Percentiles rank a stretch among this genome's conserved stretches.
These are phyloP conservation scores for Hecatera dysodea DNA, from an alignment of 2,888 invertebrate species.

Conservation along the genomic window DNA sequence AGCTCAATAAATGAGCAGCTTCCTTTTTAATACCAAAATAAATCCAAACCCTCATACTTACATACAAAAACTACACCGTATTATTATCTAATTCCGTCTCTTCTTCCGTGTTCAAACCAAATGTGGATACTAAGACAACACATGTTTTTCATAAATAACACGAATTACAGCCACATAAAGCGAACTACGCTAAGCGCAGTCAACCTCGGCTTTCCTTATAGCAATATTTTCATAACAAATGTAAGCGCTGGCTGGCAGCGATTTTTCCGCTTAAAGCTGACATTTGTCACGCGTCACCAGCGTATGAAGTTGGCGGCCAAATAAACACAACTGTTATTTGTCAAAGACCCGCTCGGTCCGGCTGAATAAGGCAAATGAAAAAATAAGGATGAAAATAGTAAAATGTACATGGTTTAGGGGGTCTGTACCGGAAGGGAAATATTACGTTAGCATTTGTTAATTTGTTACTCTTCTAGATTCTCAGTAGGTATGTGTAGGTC, in stretches of 20 bases:
- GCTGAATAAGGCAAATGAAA: conserved; percentile 38
- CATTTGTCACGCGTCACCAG: conserved; percentile 77
- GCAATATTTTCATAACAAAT: conserved; percentile 72
- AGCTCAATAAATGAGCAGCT: too few relatives aligned
- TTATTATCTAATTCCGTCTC: too few relatives aligned
- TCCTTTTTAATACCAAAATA: too few relatives aligned
- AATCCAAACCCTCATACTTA: too few relatives aligned
- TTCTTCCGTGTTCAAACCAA: conserved; percentile 9
- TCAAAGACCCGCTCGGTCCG: conserved; percentile 61
- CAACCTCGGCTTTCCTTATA: conserved; percentile 65
- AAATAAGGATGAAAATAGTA: conserved; percentile 30
- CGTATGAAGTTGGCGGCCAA: conserved; percentile 76
- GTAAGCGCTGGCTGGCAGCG: conserved; percentile 69
- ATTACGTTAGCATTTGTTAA: too few relatives aligned
- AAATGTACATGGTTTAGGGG: too few relatives aligned
- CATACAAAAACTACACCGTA: too few relatives aligned
- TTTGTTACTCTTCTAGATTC: not conserved
- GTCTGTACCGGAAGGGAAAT: too few relatives aligned
- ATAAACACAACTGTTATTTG: conserved; percentile 75
- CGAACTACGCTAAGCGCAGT: conserved; percentile 54
- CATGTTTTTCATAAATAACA: conserved; percentile 60
- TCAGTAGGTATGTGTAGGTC: not conserved
- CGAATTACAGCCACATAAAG: conserved; percentile 55
- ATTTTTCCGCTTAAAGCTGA: conserved; percentile 72
- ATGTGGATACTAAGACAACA: conserved; percentile 47